Conservation (phyloP, 2,888 invertebrate species). For the Trichopoda pennipes region DNA sequence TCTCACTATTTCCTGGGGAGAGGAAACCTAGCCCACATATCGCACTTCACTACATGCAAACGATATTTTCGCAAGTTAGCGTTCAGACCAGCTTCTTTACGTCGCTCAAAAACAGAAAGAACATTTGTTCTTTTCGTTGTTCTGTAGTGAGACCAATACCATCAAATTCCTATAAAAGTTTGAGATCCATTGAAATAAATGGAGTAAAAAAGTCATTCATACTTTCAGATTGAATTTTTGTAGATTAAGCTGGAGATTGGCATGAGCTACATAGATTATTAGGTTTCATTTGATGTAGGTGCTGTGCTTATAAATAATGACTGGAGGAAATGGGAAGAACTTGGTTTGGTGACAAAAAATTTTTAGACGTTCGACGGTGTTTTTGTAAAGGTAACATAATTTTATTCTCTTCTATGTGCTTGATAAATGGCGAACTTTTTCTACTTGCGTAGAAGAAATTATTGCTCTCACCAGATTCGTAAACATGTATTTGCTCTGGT, state of each 20-base stretch:
- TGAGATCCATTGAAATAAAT: conserved; percentile 3
- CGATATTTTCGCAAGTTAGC: conserved; percentile 34
- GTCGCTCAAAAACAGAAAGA: neutral
- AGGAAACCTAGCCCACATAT: conserved; percentile 46
- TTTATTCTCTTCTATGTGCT: neutral
- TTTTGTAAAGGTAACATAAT: too few relatives aligned
- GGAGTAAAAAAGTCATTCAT: too few relatives aligned
- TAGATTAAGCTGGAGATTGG: too few relatives aligned
- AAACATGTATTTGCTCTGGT: neutral
- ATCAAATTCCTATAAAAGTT: conserved; percentile 33
- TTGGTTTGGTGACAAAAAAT: too few relatives aligned
- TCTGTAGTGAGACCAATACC: conserved; percentile 23
- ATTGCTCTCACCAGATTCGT: neutral
- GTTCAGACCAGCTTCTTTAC: conserved; percentile 47
- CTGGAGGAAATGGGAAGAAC: neutral
- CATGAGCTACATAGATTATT: too few relatives aligned
- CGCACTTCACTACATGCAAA: conserved; percentile 49
- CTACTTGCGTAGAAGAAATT: neutral
- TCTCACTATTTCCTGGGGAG: neutral
- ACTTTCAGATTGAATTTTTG: too few relatives aligned
- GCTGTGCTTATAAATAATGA: neutral
- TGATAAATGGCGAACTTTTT: neutral
- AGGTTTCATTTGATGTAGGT: too few relatives aligned
- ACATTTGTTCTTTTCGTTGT: conserved; percentile 28
- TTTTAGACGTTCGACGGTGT: too few relatives aligned